Percentiles rank a stretch among this genome's conserved stretches.
phyloP scores from a whole-genome alignment of 2,113 vertebrate species.

The Heterocephalus glaber region DNA sequence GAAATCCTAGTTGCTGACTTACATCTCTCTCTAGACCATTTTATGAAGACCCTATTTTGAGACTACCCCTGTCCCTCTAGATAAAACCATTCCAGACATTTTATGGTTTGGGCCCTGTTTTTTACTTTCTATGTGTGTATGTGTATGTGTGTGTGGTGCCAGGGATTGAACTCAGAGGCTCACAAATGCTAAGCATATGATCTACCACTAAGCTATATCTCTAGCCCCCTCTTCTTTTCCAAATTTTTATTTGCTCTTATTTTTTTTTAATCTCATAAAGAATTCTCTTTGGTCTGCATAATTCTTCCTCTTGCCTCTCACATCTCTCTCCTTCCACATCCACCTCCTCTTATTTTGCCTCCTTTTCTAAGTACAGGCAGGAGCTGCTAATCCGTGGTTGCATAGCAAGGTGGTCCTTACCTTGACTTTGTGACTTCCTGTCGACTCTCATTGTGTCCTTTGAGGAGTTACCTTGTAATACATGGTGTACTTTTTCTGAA shows the following conservation, averaged over 20 bases:
- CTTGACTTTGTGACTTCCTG: not conserved
- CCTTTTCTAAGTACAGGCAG: not conserved
- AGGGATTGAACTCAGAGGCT: not conserved
- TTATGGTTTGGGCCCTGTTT: not conserved
- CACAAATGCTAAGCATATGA: not conserved
- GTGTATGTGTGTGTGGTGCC: not conserved
- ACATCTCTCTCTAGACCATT: not conserved
- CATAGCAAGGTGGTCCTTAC: not conserved
- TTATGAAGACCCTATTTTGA: not conserved
- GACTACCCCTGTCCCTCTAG: not conserved
- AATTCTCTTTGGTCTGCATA: not conserved
- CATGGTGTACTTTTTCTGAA: not conserved
- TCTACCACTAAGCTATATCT: not conserved
- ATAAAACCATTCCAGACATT: not conserved
- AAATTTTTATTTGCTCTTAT: not conserved
- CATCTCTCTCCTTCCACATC: not conserved
- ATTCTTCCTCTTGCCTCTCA: not conserved
- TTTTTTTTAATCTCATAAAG: not conserved
- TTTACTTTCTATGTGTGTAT: not conserved
- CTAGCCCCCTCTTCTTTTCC: not conserved
- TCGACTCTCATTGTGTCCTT: not conserved
- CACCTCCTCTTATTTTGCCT: not conserved
- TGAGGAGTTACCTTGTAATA: not conserved
- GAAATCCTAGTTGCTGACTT: not conserved
- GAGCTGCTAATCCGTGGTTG: not conserved